Conservation (phyloP, 1,140 invertebrate species). For the Sinonovacula constricta region DNA sequence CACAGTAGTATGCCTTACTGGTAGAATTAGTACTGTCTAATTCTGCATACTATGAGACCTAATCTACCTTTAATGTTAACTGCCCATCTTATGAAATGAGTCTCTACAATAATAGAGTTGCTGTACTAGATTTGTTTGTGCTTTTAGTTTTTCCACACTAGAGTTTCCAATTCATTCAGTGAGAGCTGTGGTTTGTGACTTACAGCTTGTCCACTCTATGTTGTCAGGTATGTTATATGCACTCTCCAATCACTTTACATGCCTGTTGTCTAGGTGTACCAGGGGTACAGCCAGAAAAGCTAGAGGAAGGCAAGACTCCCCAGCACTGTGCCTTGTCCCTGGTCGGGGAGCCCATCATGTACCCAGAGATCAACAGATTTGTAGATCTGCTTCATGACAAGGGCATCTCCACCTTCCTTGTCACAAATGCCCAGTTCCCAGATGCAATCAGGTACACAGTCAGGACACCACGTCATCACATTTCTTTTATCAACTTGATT, state of each 20-base stretch:
- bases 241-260: not conserved
- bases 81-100: no score
- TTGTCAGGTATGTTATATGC: not conserved
- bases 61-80: no score
- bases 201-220: not conserved
- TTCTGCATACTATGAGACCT: no score
- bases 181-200: no score
- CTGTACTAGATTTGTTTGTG: no score
- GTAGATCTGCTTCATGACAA: conserved; percentile 81
- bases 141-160: no score
- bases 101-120: no score
- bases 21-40: no score
- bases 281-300: conserved; percentile 81
- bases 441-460: conserved; percentile 81
- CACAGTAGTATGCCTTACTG: no score
- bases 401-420: conserved; percentile 83
- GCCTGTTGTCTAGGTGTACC: conserved; percentile 80
- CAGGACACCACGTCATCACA: no score
- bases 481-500: no score
- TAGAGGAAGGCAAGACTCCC: conserved; percentile 80
- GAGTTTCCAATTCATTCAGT: no score
- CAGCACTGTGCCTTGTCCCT: conserved; percentile 84
- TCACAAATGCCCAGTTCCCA: conserved; percentile 85
- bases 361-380: conserved; percentile 84
- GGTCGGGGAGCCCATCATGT: conserved; percentile 86